Evolutionary conservation across 1,140 invertebrate species (phyloP).

Genomic region (Copidosoma floridanum): DNA sequence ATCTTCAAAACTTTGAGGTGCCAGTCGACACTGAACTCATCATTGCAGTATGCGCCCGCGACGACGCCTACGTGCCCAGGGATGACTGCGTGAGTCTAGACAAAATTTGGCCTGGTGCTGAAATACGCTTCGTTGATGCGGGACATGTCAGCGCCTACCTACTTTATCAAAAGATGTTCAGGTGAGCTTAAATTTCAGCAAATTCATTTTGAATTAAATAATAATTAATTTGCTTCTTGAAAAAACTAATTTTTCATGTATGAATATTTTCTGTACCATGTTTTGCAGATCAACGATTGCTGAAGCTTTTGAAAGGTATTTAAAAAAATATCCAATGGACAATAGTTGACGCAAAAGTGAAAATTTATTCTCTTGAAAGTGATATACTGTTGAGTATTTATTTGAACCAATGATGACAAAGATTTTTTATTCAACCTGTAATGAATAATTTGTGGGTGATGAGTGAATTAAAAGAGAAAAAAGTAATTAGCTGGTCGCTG

Average conservation of each 20-base stretch:
- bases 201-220: too few relatives aligned
- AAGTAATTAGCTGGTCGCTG: background rate
- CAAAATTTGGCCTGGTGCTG: constrained; percentile 89
- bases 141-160: constrained; percentile 92
- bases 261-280: constrained; percentile 11
- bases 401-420: too few relatives aligned
- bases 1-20: constrained; percentile 87
- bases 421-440: too few relatives aligned
- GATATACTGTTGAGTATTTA: too few relatives aligned
- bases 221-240: constrained; percentile 1
- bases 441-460: too few relatives aligned
- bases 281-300: constrained; percentile 53
- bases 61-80: constrained; percentile 91
- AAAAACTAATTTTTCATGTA: too few relatives aligned
- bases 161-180: constrained; percentile 81
- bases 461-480: constrained; percentile 1
- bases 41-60: constrained; percentile 80
- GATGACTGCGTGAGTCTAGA: constrained; percentile 77
- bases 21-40: constrained; percentile 83
- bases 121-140: constrained; percentile 81
- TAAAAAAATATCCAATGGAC: constrained; percentile 55
- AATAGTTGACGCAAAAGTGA: constrained; percentile 38
- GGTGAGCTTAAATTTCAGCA: constrained; percentile 66
- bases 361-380: too few relatives aligned
- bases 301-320: constrained; percentile 57